Percentiles rank a stretch among this genome's conserved stretches.
Conservation (phyloP, 2,888 invertebrate species). For the Serripes groenlandicus region DNA sequence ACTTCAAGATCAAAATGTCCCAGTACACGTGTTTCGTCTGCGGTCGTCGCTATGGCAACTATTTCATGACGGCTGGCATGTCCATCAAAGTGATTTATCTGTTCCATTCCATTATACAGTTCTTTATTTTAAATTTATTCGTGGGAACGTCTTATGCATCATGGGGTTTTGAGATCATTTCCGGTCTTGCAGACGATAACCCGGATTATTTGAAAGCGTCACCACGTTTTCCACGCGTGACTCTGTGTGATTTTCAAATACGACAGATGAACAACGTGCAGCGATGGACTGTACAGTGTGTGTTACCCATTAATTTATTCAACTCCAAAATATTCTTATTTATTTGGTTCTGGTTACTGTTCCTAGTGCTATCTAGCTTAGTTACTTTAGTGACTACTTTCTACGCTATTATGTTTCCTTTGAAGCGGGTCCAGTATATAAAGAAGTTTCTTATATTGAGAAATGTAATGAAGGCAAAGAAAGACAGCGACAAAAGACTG, state of each 20-base stretch:
- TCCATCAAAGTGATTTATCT: slow-evolving; percentile 81
- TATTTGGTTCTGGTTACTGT: slow-evolving; percentile 83
- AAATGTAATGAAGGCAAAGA: slow-evolving; percentile 65
- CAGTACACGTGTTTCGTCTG: slow-evolving; percentile 78
- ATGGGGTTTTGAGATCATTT: slow-evolving; percentile 81
- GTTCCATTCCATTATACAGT: slow-evolving; percentile 81
- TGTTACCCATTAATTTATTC: slow-evolving; percentile 82
- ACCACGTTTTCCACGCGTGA: slow-evolving; percentile 80
- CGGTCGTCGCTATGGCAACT: slow-evolving; percentile 81
- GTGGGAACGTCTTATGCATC: slow-evolving; percentile 78
- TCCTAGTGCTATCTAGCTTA: slow-evolving; percentile 73
- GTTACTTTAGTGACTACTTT: slow-evolving; percentile 74
- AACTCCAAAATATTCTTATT: slow-evolving; percentile 84
- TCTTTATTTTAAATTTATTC: slow-evolving; percentile 81
- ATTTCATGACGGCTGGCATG: slow-evolving; percentile 80
- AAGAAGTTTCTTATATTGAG: slow-evolving; percentile 78
- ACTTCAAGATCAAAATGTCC: slow-evolving; percentile 73
- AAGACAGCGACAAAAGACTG: slow-evolving; percentile 67
- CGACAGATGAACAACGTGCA: slow-evolving; percentile 81
- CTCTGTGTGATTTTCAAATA: slow-evolving; percentile 82
- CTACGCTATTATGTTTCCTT: slow-evolving; percentile 77
- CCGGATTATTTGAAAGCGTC: slow-evolving; percentile 75
- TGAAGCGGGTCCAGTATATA: slow-evolving; percentile 76
- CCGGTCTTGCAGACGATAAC: slow-evolving; percentile 66
- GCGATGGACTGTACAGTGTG: slow-evolving; percentile 82